Evolutionary conservation across 2,113 vertebrate genomes (phyloP).

Genomic region (Ictidomys tridecemlineatus): DNA sequence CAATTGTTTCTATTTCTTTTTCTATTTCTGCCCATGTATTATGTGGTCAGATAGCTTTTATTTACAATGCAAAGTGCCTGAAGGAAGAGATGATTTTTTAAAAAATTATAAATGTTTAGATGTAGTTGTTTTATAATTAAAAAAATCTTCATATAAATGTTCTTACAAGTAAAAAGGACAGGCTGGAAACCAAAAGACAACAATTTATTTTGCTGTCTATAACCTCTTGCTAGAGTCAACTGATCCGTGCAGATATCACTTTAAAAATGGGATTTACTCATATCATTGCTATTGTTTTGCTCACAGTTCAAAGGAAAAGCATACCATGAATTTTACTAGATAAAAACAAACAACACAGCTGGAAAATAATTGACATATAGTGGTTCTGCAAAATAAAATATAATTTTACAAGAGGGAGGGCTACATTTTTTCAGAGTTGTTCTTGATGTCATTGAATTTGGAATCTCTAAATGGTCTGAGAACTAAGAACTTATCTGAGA

Average conservation of each 20-base stretch:
- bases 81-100: neutral
- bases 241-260: neutral
- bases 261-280: conserved; percentile 42
- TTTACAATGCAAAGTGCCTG: neutral
- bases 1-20: neutral
- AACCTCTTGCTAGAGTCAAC: neutral
- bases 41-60: neutral
- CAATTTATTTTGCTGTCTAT: neutral
- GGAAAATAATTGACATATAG: neutral
- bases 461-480: neutral
- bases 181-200: neutral
- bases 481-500: conserved; percentile 14
- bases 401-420: conserved; percentile 25
- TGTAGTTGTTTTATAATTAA: neutral
- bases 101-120: neutral
- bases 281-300: conserved; percentile 47
- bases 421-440: neutral
- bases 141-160: neutral
- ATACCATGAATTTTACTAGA: neutral
- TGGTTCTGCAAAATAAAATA: conserved; percentile 50
- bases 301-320: conserved; percentile 49
- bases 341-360: conserved; percentile 31
- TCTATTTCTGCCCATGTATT: neutral
- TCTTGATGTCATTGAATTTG: neutral
- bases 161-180: neutral